Percentiles rank a stretch among this genome's conserved stretches.
Conservation (phyloP, 2,888 invertebrate genomes). For the Ornithoptera priamus region DNA sequence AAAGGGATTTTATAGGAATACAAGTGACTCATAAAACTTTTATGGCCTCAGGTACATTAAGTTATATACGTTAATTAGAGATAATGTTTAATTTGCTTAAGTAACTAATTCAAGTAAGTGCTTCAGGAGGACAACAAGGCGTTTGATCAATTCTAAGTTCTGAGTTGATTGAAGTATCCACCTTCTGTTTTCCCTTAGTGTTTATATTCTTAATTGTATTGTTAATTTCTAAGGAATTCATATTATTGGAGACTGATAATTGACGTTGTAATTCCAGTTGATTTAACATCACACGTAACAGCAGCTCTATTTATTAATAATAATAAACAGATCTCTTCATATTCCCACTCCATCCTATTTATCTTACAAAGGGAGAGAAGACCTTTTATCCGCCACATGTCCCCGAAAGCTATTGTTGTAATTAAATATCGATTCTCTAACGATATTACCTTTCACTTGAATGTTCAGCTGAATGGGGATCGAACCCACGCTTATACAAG, state of each 20-base stretch:
- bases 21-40: neutral
- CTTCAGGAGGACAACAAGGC: neutral
- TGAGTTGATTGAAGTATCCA: neutral
- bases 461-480: no score
- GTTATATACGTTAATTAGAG: neutral
- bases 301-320: no score
- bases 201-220: neutral
- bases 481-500: no score
- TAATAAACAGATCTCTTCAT: no score
- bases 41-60: neutral
- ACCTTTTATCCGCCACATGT: no score
- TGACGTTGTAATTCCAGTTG: no score
- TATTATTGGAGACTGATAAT: neutral
- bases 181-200: neutral
- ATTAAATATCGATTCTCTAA: no score
- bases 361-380: no score
- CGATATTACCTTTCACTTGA: no score
- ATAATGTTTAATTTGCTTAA: conserved; percentile 5
- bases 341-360: no score
- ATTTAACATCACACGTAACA: no score
- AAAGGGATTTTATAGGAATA: neutral
- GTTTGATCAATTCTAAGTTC: neutral
- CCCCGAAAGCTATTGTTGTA: no score
- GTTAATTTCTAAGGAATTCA: neutral
- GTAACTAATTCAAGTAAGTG: conserved; percentile 14